Conservation (phyloP, 2,888 invertebrate species). For the Plagodis pulveraria region DNA sequence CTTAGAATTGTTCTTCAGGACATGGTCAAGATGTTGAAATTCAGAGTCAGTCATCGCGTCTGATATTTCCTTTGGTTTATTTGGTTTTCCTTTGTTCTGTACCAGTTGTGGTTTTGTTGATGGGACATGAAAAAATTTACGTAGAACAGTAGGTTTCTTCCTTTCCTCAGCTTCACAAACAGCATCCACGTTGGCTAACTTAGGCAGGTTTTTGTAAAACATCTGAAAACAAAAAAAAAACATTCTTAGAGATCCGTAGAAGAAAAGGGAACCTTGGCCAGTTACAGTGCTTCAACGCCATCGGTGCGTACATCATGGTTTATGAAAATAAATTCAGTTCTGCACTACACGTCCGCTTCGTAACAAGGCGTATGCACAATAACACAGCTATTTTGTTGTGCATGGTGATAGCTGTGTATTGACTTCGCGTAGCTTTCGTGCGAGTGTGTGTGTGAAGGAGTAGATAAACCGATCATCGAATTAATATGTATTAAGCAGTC, state of each 20-base stretch:
- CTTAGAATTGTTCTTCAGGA: too few species aligned
- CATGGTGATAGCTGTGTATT: too few species aligned
- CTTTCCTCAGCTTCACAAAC: conserved; percentile 48
- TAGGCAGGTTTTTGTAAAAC: conserved; percentile 69
- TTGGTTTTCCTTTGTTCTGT: neutral
- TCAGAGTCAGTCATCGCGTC: neutral
- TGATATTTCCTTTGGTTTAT: neutral
- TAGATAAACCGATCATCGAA: too few species aligned
- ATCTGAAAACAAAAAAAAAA: conserved; percentile 53
- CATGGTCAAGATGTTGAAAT: neutral
- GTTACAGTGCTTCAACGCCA: too few species aligned
- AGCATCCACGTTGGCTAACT: conserved; percentile 55
- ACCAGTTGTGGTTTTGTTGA: neutral
- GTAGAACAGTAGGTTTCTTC: neutral
- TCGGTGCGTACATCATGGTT: too few species aligned
- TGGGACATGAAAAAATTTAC: too few species aligned
- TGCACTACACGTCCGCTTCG: too few species aligned
- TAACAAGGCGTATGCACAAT: too few species aligned
- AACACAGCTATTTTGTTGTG: too few species aligned
- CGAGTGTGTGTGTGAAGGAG: too few species aligned
- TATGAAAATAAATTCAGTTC: neutral
- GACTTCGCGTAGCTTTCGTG: too few species aligned
- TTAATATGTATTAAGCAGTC: too few species aligned
- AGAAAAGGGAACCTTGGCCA: neutral
- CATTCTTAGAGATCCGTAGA: neutral